Conservation (phyloP, 2,797 vertebrate species). For the Discoglossus pictus region DNA sequence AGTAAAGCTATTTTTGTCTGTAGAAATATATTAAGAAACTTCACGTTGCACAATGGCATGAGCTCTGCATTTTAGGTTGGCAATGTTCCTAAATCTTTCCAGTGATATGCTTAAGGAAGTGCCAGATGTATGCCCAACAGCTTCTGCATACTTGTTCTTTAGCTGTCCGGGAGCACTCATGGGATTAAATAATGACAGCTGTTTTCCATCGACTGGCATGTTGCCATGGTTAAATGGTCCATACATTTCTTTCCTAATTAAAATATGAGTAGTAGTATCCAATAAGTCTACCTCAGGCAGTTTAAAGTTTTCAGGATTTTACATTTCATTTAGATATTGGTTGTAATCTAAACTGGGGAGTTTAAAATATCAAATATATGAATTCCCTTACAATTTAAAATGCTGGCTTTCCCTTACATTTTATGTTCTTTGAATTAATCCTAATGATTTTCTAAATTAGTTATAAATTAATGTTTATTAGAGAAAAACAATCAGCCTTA, state of each 20-base stretch:
- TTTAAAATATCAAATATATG: constrained; percentile 30
- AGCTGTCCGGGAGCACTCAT: constrained; percentile 29
- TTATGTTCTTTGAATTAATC: constrained; percentile 19
- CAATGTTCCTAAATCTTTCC: constrained; percentile 12
- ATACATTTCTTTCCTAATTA: constrained; percentile 48
- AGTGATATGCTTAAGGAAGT: constrained; percentile 24
- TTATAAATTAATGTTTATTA: too few relatives aligned
- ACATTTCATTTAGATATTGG: too few relatives aligned
- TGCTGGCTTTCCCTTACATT: constrained; percentile 21
- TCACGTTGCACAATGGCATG: neutral
- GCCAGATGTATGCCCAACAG: constrained; percentile 36
- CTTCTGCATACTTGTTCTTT: constrained; percentile 18
- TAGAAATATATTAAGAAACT: neutral
- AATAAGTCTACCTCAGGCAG: constrained; percentile 50
- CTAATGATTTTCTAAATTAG: too few relatives aligned
- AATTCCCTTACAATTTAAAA: constrained; percentile 7
- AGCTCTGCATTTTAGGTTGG: neutral
- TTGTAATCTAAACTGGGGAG: too few relatives aligned
- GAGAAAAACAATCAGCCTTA: too few relatives aligned
- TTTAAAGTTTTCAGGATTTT: too few relatives aligned
- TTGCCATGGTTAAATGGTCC: constrained; percentile 55
- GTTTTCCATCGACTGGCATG: constrained; percentile 41
- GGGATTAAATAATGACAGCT: constrained; percentile 42
- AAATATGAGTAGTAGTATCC: constrained; percentile 37
- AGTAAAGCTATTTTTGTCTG: neutral